Conservation (phyloP, 2,113 vertebrate genomes). For the Cyanoderma ruficeps region DNA sequence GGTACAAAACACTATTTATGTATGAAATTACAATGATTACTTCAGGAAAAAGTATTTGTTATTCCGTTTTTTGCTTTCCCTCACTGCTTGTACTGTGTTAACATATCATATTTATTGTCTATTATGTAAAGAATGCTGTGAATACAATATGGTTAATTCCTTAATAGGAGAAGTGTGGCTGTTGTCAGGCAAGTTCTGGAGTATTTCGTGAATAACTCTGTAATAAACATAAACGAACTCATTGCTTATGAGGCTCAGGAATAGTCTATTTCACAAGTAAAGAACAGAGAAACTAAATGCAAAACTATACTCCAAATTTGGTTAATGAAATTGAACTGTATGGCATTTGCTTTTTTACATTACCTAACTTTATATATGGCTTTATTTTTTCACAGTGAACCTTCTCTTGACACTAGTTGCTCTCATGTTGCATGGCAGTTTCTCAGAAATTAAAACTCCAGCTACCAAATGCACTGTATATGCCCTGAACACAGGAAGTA, state of each 20-base stretch:
- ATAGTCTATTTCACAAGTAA: neutral
- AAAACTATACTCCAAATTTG: neutral
- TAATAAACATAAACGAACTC: neutral
- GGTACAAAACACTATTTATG: neutral
- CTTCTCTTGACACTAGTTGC: neutral
- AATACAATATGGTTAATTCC: conserved; percentile 11
- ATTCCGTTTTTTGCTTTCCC: neutral
- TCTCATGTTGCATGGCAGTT: neutral
- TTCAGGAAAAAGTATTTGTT: neutral
- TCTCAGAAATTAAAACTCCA: neutral
- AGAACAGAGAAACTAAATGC: neutral
- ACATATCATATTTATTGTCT: neutral
- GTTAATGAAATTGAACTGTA: neutral
- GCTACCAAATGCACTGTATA: neutral
- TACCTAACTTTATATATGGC: neutral
- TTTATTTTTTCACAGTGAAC: neutral
- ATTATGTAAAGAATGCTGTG: neutral
- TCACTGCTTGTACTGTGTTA: neutral
- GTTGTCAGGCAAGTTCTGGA: neutral
- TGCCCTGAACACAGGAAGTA: neutral
- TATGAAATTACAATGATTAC: neutral
- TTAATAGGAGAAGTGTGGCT: neutral
- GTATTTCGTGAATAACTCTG: neutral
- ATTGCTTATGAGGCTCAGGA: neutral
- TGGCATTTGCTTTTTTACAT: neutral